Evolutionary conservation across 2,888 invertebrate genomes (phyloP), one percentile per base, ranked within the genome.

Genomic region (Drosophila imparisetae): DNA sequence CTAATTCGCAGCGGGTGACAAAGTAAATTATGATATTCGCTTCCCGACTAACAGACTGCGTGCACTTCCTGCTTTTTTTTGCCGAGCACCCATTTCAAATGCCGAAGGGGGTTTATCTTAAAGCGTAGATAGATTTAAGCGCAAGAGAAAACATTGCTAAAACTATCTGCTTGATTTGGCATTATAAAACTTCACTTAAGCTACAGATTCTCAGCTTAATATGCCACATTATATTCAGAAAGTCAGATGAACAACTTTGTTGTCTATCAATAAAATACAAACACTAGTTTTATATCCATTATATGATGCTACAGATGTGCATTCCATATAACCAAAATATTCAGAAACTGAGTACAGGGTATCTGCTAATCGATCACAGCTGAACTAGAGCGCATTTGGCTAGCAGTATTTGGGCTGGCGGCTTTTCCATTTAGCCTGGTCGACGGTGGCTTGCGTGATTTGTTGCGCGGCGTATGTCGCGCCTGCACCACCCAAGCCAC

Each of bases 1-100:
- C 90, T 88, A 90, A 88, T 90, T 88, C 87, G 79, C 87, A 89
- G 89, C 90, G 87, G 90, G 87, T 89, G 90, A 89, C 89, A 86
- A 81, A 89, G 87, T 88, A 88, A 88, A 88, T 90, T 88, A 88
- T 88, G 90, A 88, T 90, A 88, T 90, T 88, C 89, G 90, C 69
- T 81, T 88, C 74, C 90, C 87, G 84, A 70, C 86, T 87, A 88
- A 78, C 89, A 90, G 86, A 86, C 90, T 90, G 86, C 90, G 81
- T 90, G 83, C 76, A 89, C 82, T 90, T 90, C 89, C 90, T 67
- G 74, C 50, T 57, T 53, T 34, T 36, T 59, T 66, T 53, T 64
- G 32, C 42, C n/a, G 48, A 30, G 27, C 5, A 54, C 4, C 38
- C 59, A 30, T 63, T 21, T n/a, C 11, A 5, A 15, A 6, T 11